These are phyloP conservation scores for Percina caprodes DNA, from an alignment of 2,113 vertebrate species.

Conservation along the genomic window DNA sequence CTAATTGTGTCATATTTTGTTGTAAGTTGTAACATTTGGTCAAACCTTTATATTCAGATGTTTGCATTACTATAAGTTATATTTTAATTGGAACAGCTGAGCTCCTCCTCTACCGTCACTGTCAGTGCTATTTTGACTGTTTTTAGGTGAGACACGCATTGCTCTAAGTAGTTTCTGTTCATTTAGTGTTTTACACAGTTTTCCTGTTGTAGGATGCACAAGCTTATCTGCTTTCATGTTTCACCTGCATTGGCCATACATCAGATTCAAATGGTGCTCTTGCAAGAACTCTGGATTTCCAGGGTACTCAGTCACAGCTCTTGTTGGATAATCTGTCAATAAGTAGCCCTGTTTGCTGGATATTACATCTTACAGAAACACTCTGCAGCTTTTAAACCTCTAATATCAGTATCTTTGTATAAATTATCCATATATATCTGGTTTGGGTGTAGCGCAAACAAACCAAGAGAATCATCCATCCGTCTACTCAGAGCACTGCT, in stretches of 20 bases:
- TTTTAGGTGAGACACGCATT: background rate
- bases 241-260: background rate
- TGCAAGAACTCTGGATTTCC: too few relatives aligned
- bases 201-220: too few relatives aligned
- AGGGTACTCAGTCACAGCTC: background rate
- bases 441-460: constrained; percentile 3
- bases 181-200: too few relatives aligned
- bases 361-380: background rate
- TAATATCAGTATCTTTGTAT: background rate
- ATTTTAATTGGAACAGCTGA: too few relatives aligned
- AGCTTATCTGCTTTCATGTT: background rate
- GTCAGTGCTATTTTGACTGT: background rate
- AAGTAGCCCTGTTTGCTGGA: background rate
- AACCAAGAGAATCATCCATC: constrained; percentile 5
- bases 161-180: too few relatives aligned
- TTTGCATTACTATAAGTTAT: too few relatives aligned
- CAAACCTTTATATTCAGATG: too few relatives aligned
- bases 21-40: too few relatives aligned
- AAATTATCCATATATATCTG: background rate
- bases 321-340: background rate
- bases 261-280: background rate
- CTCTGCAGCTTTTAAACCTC: background rate
- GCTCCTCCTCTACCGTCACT: too few relatives aligned
- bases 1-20: too few relatives aligned
- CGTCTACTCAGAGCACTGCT: background rate